Evolutionary conservation across 2,888 invertebrate species (phyloP), one percentile per base, ranked within the genome.

Genomic region (Pachydiplax longipennis): DNA sequence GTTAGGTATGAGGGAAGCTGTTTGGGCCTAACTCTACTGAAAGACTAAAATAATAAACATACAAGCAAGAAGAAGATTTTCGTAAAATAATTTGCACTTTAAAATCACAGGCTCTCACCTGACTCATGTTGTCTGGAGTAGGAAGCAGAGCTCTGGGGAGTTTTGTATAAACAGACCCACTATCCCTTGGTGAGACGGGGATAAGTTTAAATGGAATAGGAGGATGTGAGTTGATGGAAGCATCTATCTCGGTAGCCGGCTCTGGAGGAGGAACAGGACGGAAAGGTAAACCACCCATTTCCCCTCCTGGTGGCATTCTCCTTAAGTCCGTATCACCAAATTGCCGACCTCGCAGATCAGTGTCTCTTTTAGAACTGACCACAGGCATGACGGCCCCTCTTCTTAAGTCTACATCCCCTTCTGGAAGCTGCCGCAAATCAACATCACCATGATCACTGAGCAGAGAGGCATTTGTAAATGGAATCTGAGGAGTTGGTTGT

Each of bases 221-320:
- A 0, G 96, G 96, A 93, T 98, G 98, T 80, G 97, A 96, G 90
- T 96, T 96, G 81, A 97, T 95, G 65, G 97, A 97, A 13, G 97
- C 98, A 93, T 98, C 97, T 91, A 98, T 98, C 94, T 98, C 98
- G 0, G 96, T 97, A 44, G 98, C 98, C 0, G 98, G 97, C 22
- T 96, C 96, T 93, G 97, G 97, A 92, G 97, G 96, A n/a, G 97
- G 96, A 92, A 95, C 94, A 13, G 97, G 96, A 93, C 97, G 97
- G 93, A 98, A 97, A 0, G 97, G 97, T 91, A 97, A 93, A 44
- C 95, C 95, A 92, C 97, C 94, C 90, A 61, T 12, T 73, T 90
- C 58, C 4, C 37, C 87, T 31, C 73, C 73, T 31, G 73, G 31
- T 58, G 91, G 91, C 90, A 92, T 80, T 91, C 95, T 94, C 40